Base-by-base conservation (phyloP, 2,113 vertebrate species). In the Chaetodon trifascialis region DNA sequence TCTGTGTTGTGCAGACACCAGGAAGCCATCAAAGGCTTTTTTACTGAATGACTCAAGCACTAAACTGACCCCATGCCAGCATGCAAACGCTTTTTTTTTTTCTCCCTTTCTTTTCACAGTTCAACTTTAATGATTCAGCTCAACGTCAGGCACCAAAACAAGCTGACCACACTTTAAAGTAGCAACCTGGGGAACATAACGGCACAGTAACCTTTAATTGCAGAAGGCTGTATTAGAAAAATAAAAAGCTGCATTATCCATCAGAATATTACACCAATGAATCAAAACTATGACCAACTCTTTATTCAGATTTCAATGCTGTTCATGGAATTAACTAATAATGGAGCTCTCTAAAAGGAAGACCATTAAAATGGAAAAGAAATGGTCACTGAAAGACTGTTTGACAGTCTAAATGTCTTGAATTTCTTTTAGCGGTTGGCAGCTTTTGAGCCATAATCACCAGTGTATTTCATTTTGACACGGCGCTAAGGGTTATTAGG, bases 11-110 rank as follows among this genome's bases (percentile, higher is more conserved):
- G 75, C 88, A 92, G 84, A 90, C 91, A 91, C 74, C 80, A 85
- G 83, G 65, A 91, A 92, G 80, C 56, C 82, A 83, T 90, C 88
- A 91, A 87, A 91, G 60, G 23, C 0, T 49, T 79, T 80, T 79
- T 74, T 34, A 80, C 74, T 64, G 70, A 58, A 86, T 91, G 87
- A 94, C 69, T 93, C 88, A 90, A 79, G 71, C 30, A 54, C 52
- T 86, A 79, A 47, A 70, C 75, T 17, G 69, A 76, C 63, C 34
- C 69, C 34, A 64, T 77, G 60, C 51, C 84, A 58, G 79, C 54
- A 25, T 42, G 67, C n/a, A 25, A 72, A 52, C n/a, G 17, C 42
- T 25, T 78, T 68, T 47, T 74, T 58, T 74, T 70, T 44, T 73
- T 56, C 54, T 74, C n/a, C 58, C 9, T 60, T 72, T 76, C 46